A percentile compares a stretch with the other conserved stretches of the same genome.
phyloP scores from a whole-genome alignment of 2,888 invertebrate genomes.

The Epiblema foenella region DNA sequence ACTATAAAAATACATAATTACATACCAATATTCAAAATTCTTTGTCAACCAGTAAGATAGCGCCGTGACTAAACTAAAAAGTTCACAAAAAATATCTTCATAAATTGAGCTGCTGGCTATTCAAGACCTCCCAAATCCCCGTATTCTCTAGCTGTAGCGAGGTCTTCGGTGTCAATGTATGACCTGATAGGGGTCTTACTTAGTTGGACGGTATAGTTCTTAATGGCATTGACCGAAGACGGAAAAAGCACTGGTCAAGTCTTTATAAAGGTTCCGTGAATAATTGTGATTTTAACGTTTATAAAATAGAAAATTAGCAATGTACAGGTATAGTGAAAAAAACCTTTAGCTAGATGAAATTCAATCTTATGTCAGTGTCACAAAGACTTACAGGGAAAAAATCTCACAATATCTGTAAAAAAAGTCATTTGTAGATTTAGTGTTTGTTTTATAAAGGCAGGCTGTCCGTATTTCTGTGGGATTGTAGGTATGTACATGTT shows the following conservation, averaged over 20 bases:
- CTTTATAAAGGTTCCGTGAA: conserved; percentile 22
- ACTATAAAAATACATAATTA: not conserved
- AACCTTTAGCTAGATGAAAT: not conserved
- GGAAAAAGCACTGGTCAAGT: conserved; percentile 14
- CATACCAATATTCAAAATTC: conserved; percentile 25
- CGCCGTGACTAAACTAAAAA: conserved; percentile 33
- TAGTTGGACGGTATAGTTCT: conserved; percentile 17
- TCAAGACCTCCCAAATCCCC: not conserved
- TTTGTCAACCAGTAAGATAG: conserved; percentile 19
- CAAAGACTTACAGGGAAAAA: not conserved
- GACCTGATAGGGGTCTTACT: conserved; percentile 14
- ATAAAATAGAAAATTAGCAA: not conserved
- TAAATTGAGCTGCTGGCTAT: conserved; percentile 8
- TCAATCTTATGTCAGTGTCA: not conserved
- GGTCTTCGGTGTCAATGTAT: conserved; percentile 9
- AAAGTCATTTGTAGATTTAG: too few species aligned
- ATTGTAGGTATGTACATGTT: too few species aligned
- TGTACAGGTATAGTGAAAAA: not conserved
- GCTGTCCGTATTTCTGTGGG: too few species aligned
- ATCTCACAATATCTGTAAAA: too few species aligned
- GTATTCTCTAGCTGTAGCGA: not conserved
- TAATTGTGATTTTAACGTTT: conserved; percentile 11
- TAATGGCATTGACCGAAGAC: conserved; percentile 60
- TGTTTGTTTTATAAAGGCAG: too few species aligned
- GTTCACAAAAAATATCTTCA: conserved; percentile 34